Evolutionary conservation across 2,888 invertebrate species (phyloP), one percentile per base, ranked within the genome.

Genomic region (Ophion ventricosus): DNA sequence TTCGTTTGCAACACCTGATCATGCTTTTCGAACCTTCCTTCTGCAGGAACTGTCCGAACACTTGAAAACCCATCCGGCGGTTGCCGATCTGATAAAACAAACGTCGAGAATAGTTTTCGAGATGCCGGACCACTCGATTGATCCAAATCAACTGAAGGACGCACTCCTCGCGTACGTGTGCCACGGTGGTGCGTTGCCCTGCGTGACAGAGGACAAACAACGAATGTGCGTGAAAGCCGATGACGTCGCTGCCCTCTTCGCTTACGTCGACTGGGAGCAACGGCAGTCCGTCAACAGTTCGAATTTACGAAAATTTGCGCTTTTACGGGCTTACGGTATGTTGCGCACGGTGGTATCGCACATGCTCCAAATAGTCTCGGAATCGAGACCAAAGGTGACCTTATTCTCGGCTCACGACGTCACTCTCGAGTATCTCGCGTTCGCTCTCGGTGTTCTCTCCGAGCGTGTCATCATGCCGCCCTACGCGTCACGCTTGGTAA

Each of bases 331-430:
- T 0, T 98, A 98, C 89, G 98, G 98, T 8, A 94, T 98, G 88
- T 95, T 98, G 67, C 95, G 96, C 29, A 97, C 97, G 90, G 96
- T 98, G 70, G 97, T 96, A 0, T 96, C 96, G 61, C 96, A 97
- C 90, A 96, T 98, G 95, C 94, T 97, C 11, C 95, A 96, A 88
- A 97, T 97, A 94, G 96, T 97, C 87, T 96, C 96, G 0, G 96
- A 97, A 69, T 95, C 95, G 82, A 95, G 95, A 82, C 96, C 96
- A 0, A 96, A 96, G 89, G 95, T 98, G 80, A 96, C 97, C 0
- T 90, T 98, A 0, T 98, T 97, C 91, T 98, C 98, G 0, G 98
- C 98, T 0, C 99, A 99, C 90, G 99, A 99, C 93, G 97, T 97
- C 90, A 98, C 98, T 0, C 91, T 99, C 56, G 97, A 98, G 89